These are phyloP conservation scores for Scaptomyza tumidula DNA, from an alignment of 2,888 invertebrate species.

Conservation along the genomic window DNA sequence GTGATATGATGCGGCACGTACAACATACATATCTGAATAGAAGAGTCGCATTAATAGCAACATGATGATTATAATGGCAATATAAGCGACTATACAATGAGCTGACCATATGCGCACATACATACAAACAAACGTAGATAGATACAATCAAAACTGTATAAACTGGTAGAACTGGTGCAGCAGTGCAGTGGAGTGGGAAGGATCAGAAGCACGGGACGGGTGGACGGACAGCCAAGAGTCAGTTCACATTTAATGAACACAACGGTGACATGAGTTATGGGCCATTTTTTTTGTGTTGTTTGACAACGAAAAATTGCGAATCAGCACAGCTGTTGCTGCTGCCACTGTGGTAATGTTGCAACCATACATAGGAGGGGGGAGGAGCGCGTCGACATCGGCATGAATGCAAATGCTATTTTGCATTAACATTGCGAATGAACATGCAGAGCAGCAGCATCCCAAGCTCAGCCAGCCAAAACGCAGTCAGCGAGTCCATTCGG, in stretches of 20 bases:
- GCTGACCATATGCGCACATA: conserved; percentile 73
- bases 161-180: conserved; percentile 29
- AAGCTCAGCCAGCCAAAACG: conserved; percentile 4
- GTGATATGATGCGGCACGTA: conserved; percentile 69
- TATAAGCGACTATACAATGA: conserved; percentile 71
- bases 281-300: conserved; percentile 58
- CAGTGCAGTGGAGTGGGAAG: conserved; percentile 8
- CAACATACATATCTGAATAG: conserved; percentile 19
- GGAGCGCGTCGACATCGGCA: conserved; percentile 38
- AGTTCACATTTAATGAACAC: conserved; percentile 72
- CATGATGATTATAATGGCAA: conserved; percentile 74
- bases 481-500: conserved; percentile 3
- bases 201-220: conserved; percentile 20
- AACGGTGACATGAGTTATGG: conserved; percentile 73
- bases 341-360: conserved; percentile 9
- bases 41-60: conserved; percentile 56
- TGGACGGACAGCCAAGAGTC: conserved; percentile 38
- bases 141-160: conserved; percentile 1
- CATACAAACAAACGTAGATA: conserved; percentile 37
- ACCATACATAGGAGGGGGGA: neutral
- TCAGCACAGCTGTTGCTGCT: conserved; percentile 67
- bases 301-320: conserved; percentile 70
- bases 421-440: conserved; percentile 65
- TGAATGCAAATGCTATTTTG: conserved; percentile 72
- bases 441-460: conserved; percentile 29